phyloP scores from a whole-genome alignment of 1,140 invertebrate species.

The Dreissena polymorpha region DNA sequence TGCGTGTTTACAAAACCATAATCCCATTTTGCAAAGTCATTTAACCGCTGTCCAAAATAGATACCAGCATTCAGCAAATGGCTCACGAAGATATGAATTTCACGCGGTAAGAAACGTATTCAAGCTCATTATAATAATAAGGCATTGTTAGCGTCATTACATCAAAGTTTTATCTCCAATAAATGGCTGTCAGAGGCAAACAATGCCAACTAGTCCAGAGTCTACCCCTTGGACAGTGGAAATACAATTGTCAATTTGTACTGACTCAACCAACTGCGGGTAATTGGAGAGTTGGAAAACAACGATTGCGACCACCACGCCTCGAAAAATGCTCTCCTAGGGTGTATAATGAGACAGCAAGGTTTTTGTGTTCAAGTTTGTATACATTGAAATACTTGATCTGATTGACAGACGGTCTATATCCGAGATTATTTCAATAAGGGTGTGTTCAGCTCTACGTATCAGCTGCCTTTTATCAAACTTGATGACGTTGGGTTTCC shows the following conservation, averaged over 20 bases:
- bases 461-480: no score
- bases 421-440: no score
- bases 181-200: conserved; percentile 32
- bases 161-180: conserved; percentile 29
- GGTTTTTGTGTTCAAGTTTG: conserved; percentile 27
- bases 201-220: conserved; percentile 16
- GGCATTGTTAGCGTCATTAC: conserved; percentile 16
- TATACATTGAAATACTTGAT: not conserved
- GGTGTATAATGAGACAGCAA: conserved; percentile 30
- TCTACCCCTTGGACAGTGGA: conserved; percentile 45
- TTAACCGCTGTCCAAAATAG: no score
- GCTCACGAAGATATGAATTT: no score
- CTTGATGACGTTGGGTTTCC: no score
- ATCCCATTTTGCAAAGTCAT: no score
- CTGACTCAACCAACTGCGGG: conserved; percentile 17
- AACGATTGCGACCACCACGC: conserved; percentile 32
- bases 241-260: conserved; percentile 36
- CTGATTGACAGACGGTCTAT: no score
- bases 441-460: no score
- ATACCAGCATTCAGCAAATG: no score
- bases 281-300: conserved; percentile 34
- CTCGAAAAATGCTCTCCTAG: conserved; percentile 27
- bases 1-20: no score
- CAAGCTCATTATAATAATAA: not conserved
- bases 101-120: no score